These are phyloP conservation scores for Leucosticte australis DNA, from an alignment of 2,113 vertebrate species.

Conservation along the genomic window DNA sequence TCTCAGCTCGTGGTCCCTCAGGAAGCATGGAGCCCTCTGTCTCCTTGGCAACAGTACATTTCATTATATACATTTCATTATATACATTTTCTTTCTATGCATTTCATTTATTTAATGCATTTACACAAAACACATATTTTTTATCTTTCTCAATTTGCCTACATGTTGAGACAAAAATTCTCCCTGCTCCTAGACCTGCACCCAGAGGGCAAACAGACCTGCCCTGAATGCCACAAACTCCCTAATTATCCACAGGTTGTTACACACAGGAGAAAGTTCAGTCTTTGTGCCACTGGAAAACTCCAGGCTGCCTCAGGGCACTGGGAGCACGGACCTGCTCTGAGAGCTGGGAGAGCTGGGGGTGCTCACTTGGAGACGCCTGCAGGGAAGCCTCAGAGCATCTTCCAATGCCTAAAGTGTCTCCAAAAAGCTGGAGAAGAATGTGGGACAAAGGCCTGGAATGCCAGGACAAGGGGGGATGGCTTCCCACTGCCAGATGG, in stretches of 20 bases:
- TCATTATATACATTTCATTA: not conserved
- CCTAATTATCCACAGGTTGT: not conserved
- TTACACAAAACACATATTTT: not conserved
- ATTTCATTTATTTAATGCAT: not conserved
- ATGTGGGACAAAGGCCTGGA: not conserved
- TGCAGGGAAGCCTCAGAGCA: not conserved
- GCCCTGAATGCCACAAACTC: not conserved
- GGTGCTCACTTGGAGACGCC: not conserved
- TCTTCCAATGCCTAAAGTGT: not conserved
- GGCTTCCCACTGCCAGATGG: not conserved
- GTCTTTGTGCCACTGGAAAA: not conserved
- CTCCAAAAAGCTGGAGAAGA: not conserved
- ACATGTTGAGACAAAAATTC: not conserved
- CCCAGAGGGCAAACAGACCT: rapidly evolving
- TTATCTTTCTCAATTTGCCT: not conserved
- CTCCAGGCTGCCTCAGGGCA: not conserved
- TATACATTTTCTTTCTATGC: not conserved
- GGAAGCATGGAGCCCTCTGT: not conserved
- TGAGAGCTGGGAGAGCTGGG: not conserved
- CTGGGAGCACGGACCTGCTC: not conserved
- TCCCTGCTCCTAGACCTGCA: not conserved
- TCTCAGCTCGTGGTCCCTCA: rapidly evolving
- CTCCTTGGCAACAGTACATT: not conserved
- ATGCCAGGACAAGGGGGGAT: not conserved
- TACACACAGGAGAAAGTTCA: not conserved